Percentiles rank a stretch among this genome's conserved stretches.
Evolutionary conservation across 2,113 vertebrate genomes (phyloP).

Genomic region (Cryptotis parvus): DNA sequence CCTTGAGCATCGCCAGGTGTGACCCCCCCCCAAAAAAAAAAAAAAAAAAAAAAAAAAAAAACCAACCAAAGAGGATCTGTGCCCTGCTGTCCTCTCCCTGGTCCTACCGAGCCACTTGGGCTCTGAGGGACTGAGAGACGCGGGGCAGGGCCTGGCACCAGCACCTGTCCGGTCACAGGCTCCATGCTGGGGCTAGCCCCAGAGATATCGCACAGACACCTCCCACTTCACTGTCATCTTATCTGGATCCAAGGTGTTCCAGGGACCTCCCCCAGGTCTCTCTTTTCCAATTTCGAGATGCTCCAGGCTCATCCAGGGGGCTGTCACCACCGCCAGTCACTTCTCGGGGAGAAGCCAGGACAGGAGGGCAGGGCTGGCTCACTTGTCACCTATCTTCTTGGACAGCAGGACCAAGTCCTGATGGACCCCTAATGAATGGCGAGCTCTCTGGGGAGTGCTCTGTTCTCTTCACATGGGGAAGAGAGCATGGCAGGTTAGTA

Average conservation of each 20-base stretch:
- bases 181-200: constrained; percentile 55
- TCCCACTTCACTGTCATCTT: constrained; percentile 70
- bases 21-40: no score
- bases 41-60: not conserved
- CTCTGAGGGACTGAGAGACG: not conserved
- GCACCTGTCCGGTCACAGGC: constrained; percentile 39
- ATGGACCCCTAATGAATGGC: no score
- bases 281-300: not conserved
- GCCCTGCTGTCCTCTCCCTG: not conserved
- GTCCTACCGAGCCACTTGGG: not conserved
- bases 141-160: not conserved
- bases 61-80: not conserved
- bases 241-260: constrained; percentile 27
- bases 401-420: not conserved
- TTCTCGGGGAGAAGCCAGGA: not conserved
- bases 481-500: not conserved
- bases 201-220: constrained; percentile 23
- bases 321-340: no score
- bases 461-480: not conserved
- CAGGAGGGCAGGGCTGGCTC: not conserved
- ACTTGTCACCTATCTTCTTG: not conserved
- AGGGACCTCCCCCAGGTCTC: constrained; percentile 15
- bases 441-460: no score
- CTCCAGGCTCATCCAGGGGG: constrained; percentile 6
- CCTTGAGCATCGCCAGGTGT: no score